phyloP scores from a whole-genome alignment of 2,797 vertebrate genomes.

The Sebastes variabilis region DNA sequence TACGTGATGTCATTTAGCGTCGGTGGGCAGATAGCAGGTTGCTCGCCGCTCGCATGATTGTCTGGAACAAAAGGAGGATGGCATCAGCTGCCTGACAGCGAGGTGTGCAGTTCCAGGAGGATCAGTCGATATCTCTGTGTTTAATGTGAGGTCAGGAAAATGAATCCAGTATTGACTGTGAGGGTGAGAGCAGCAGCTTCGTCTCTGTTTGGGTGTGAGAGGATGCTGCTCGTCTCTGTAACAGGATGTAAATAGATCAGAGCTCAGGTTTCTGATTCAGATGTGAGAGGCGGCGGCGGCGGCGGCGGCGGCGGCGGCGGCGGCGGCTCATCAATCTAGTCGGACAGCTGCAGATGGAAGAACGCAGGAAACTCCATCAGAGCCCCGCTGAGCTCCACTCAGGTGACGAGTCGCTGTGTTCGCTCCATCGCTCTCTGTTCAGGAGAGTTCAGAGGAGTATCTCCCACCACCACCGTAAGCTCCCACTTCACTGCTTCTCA shows the following conservation, averaged over 20 bases:
- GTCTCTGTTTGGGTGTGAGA: not conserved
- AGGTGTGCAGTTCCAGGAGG: conserved; percentile 45
- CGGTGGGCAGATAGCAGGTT: not conserved
- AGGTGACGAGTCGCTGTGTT: too few relatives aligned
- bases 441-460: too few relatives aligned
- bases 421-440: too few relatives aligned
- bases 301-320: too few relatives aligned
- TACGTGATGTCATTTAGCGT: conserved; percentile 50
- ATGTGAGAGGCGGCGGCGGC: too few relatives aligned
- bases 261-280: not conserved
- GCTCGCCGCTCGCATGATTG: conserved; percentile 20
- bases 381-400: too few relatives aligned
- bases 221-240: not conserved
- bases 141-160: conserved; percentile 36
- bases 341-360: conserved; percentile 45
- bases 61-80: conserved; percentile 36
- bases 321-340: too few relatives aligned
- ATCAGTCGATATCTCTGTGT: conserved; percentile 51
- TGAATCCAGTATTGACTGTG: not conserved
- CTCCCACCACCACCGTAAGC: too few relatives aligned
- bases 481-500: too few relatives aligned
- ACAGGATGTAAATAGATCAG: conserved; percentile 51
- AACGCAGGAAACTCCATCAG: too few relatives aligned
- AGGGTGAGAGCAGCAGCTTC: not conserved
- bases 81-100: conserved; percentile 48